Percentiles rank a stretch among this genome's conserved stretches.
These are phyloP conservation scores for Sylvilagus floridanus DNA, from an alignment of 2,797 vertebrate genomes.

Conservation along the genomic window DNA sequence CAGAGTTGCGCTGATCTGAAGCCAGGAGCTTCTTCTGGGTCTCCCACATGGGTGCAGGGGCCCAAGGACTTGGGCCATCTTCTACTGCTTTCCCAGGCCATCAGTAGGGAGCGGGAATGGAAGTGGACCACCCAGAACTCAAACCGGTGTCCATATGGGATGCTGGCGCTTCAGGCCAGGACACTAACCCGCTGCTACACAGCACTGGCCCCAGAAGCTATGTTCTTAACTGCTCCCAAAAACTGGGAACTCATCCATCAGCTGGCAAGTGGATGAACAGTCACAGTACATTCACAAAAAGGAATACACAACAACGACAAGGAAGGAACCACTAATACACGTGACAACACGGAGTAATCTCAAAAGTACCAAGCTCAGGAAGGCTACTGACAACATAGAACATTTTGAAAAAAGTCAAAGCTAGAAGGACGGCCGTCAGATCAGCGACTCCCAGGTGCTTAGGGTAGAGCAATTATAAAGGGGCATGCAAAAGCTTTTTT, in stretches of 20 bases:
- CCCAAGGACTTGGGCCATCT: too few relatives aligned
- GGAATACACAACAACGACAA: not conserved
- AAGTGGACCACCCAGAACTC: too few relatives aligned
- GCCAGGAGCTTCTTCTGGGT: too few relatives aligned
- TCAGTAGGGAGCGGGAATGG: too few relatives aligned
- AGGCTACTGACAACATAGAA: not conserved
- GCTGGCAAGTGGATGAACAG: not conserved
- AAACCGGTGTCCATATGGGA: too few relatives aligned
- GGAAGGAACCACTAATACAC: not conserved
- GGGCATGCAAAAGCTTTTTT: too few relatives aligned
- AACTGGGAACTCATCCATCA: not conserved
- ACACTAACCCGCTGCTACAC: too few relatives aligned
- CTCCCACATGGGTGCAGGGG: too few relatives aligned
- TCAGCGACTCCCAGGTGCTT: not conserved
- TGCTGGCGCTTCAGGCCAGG: too few relatives aligned
- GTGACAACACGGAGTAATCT: not conserved
- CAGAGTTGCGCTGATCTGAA: too few relatives aligned
- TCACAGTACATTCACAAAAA: not conserved
- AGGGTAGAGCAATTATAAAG: not conserved
- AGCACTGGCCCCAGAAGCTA: too few relatives aligned
- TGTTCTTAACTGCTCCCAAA: not conserved
- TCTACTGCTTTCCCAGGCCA: too few relatives aligned
- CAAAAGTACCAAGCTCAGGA: slow-evolving; percentile 6
- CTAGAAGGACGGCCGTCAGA: not conserved
- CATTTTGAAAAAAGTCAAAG: not conserved